Evolutionary conservation across 1,140 invertebrate genomes (phyloP).

Genomic region (Schlechtendalia chinensis): DNA sequence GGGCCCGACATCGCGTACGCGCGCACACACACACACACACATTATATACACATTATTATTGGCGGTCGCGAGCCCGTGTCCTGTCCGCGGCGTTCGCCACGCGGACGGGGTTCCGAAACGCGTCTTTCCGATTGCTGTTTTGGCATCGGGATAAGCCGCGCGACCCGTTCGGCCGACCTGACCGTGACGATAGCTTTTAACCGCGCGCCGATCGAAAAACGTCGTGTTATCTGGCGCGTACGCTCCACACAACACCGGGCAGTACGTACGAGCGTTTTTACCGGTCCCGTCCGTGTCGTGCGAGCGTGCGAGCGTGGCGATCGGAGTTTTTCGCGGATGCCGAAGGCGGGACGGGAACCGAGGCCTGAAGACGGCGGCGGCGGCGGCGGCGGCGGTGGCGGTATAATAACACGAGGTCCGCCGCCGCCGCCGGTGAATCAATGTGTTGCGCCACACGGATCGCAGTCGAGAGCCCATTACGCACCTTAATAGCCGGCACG

Average conservation of each 20-base stretch:
- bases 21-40: no score
- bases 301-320: background rate
- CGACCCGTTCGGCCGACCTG: no score
- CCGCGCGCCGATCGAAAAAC: no score
- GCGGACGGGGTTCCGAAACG: background rate
- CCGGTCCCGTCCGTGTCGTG: no score
- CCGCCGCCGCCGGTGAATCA: slow-evolving; percentile 33
- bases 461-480: slow-evolving; percentile 47
- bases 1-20: background rate
- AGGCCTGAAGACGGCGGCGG: background rate
- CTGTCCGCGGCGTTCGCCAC: background rate
- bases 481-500: slow-evolving; percentile 48
- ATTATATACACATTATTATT: no score
- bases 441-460: slow-evolving; percentile 49
- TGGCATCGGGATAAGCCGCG: slow-evolving; percentile 32
- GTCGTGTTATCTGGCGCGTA: no score
- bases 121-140: slow-evolving; percentile 33
- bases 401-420: slow-evolving; percentile 36
- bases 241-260: no score
- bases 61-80: background rate
- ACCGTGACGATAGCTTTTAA: no score
- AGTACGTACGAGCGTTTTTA: no score
- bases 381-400: background rate
- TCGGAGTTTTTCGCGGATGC: slow-evolving; percentile 28
- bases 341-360: background rate